Evolutionary conservation across 2,888 invertebrate genomes (phyloP).

Genomic region (Drosophila pegasa): DNA sequence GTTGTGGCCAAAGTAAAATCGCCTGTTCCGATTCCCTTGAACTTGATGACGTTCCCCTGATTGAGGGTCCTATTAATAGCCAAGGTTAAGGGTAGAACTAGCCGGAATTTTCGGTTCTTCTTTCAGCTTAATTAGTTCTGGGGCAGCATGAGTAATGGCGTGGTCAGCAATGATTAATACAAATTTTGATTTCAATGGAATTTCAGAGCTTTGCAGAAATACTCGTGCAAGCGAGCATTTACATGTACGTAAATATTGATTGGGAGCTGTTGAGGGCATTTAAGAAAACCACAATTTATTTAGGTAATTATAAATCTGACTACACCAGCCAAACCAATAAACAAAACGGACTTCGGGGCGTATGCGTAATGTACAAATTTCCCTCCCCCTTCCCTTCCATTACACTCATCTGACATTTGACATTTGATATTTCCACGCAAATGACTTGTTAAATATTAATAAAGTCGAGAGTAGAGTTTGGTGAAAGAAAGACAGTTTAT

Average conservation of each 20-base stretch:
- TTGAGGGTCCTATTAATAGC: conserved; percentile 47
- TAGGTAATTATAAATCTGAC: neutral
- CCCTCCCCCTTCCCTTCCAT: neutral
- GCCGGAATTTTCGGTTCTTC: conserved; percentile 11
- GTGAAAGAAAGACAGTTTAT: neutral
- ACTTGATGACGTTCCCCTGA: conserved; percentile 63
- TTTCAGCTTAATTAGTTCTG: conserved; percentile 33
- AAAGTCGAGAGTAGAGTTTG: conserved; percentile 38
- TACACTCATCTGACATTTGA: conserved; percentile 46
- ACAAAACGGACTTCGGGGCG: conserved; percentile 16
- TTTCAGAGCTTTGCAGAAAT: conserved; percentile 41
- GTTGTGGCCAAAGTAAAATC: conserved; percentile 53
- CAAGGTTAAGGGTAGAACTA: conserved; percentile 58
- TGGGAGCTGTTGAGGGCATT: neutral
- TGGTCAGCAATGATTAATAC: conserved; percentile 44
- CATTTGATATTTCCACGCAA: conserved; percentile 62
- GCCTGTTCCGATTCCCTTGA: conserved; percentile 69
- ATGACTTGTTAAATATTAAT: conserved; percentile 60
- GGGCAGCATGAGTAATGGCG: neutral
- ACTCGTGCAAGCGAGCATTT: conserved; percentile 11
- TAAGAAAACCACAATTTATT: conserved; percentile 4
- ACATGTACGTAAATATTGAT: conserved; percentile 38
- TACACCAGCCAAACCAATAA: conserved; percentile 16
- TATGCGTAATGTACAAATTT: conserved; percentile 28
- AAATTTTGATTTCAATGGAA: conserved; percentile 31